These are phyloP conservation scores for Muschampia staudingeri DNA, from an alignment of 2,888 invertebrate species.

Conservation along the genomic window DNA sequence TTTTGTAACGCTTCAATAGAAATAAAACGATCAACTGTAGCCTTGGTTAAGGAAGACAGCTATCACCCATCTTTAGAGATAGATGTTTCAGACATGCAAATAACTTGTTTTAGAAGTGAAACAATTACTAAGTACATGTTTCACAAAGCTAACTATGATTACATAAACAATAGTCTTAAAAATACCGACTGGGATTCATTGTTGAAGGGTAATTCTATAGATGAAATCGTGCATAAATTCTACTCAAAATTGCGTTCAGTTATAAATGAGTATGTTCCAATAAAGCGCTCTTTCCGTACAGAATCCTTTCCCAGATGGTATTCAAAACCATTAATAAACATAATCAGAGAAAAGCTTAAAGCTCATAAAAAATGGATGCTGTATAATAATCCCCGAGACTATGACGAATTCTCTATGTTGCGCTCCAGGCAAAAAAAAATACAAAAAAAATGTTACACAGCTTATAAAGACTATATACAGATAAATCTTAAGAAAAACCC, in stretches of 20 bases:
- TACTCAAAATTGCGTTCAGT: neutral
- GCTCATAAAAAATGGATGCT: slow-evolving; percentile 6
- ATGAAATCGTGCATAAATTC: slow-evolving; percentile 30
- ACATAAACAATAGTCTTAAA: slow-evolving; percentile 18
- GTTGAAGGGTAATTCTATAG: slow-evolving; percentile 20
- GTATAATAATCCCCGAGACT: slow-evolving; percentile 12
- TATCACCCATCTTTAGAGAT: no score
- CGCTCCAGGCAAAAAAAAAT: neutral
- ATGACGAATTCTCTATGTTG: slow-evolving; percentile 25
- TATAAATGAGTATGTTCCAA: slow-evolving; percentile 9
- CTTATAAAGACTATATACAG: neutral
- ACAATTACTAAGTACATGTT: no score
- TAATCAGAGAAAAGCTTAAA: slow-evolving; percentile 4
- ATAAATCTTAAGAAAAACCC: slow-evolving; percentile 10
- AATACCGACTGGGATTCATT: slow-evolving; percentile 8
- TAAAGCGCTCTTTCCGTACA: neutral
- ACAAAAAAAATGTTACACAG: neutral
- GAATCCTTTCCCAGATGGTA: slow-evolving; percentile 18
- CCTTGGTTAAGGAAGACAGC: no score
- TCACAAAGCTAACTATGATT: no score
- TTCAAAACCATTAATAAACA: slow-evolving; percentile 1
- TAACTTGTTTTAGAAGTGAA: no score
- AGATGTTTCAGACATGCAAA: no score
- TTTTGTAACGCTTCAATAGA: no score
- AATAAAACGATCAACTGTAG: no score